phyloP scores from a whole-genome alignment of 2,888 invertebrate species.

The Sipha maydis region DNA sequence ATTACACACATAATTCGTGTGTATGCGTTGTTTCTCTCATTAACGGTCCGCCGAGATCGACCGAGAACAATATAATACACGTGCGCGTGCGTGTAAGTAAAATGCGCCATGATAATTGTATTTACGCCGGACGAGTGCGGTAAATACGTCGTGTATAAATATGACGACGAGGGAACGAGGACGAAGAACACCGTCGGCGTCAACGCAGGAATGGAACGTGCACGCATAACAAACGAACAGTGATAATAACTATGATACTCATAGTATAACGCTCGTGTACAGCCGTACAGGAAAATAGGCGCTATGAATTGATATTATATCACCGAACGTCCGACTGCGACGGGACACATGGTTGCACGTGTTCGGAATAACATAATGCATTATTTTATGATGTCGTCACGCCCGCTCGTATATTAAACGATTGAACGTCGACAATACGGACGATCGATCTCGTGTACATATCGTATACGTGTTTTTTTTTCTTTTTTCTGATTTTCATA shows the following conservation, averaged over 20 bases:
- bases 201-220: neutral
- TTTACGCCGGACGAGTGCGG: neutral
- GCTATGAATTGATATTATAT: conserved; percentile 22
- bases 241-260: neutral
- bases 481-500: neutral
- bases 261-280: neutral
- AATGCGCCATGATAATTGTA: neutral
- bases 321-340: neutral
- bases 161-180: neutral
- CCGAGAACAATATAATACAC: neutral
- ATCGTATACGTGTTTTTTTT: neutral
- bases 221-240: no score
- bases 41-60: conserved; percentile 31
- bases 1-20: neutral
- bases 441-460: neutral
- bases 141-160: neutral
- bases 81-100: neutral
- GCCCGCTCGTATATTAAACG: neutral
- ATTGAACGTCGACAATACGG: neutral
- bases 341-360: conserved; percentile 32
- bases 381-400: neutral
- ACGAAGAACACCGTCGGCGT: neutral
- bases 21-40: conserved; percentile 31
- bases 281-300: conserved; percentile 20
- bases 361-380: conserved; percentile 16